Conservation (phyloP, 2,888 invertebrate genomes). For the Heliconius ethilla region DNA sequence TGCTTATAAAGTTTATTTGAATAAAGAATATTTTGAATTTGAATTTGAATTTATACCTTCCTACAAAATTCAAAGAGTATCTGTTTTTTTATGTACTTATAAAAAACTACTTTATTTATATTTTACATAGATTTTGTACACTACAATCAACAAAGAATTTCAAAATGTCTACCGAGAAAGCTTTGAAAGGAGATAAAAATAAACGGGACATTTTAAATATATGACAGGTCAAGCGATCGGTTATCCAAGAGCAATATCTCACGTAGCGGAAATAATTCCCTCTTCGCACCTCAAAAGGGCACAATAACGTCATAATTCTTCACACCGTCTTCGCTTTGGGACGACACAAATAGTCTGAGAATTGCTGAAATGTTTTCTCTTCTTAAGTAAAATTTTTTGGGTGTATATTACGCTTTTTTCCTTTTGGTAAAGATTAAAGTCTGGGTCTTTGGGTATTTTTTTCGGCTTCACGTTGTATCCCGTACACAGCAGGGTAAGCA, state of each 20-base stretch:
- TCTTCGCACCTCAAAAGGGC: constrained; percentile 37
- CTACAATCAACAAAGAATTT: constrained; percentile 13
- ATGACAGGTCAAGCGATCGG: constrained; percentile 22
- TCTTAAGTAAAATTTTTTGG: background rate
- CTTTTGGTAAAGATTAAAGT: background rate
- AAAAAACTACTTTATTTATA: background rate
- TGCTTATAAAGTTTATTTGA: too few relatives aligned
- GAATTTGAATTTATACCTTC: too few relatives aligned
- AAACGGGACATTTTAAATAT: constrained; percentile 26
- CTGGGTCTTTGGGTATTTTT: too few relatives aligned
- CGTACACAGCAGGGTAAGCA: too few relatives aligned
- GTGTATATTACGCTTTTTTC: background rate
- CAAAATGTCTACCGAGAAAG: background rate
- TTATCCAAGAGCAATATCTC: constrained; percentile 30
- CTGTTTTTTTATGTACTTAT: too few relatives aligned
- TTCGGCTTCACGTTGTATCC: too few relatives aligned
- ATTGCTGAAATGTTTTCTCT: constrained; percentile 27
- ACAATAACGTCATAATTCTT: constrained; percentile 41
- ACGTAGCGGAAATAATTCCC: constrained; percentile 37
- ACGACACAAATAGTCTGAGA: constrained; percentile 31
- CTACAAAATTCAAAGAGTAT: too few relatives aligned
- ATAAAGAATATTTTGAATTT: too few relatives aligned
- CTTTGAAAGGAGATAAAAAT: constrained; percentile 10
- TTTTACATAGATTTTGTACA: background rate
- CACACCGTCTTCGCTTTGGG: constrained; percentile 26